Percentiles rank a stretch among this genome's conserved stretches.
Conservation (phyloP, 1,140 invertebrate genomes). For the Achatina immaculata region DNA sequence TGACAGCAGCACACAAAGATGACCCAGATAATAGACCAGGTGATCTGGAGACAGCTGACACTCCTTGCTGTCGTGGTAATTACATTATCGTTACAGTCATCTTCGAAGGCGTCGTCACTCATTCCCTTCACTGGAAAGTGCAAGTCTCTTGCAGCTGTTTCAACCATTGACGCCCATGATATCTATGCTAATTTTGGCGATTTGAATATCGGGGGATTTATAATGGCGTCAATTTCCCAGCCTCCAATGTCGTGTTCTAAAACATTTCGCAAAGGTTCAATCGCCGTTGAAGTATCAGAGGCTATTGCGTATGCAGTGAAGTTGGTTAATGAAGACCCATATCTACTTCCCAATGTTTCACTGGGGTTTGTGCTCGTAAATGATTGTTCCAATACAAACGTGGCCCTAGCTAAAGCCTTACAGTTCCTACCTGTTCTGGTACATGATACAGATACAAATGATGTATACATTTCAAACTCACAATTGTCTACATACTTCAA, state of each 20-base stretch:
- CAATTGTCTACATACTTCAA: too few species aligned
- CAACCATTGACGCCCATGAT: not conserved
- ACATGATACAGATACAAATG: not conserved
- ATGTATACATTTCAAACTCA: too few species aligned
- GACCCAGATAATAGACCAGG: too few species aligned
- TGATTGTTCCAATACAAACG: not conserved
- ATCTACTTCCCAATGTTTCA: constrained; percentile 15
- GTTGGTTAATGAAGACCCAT: not conserved
- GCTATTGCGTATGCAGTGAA: constrained; percentile 8
- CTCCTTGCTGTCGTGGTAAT: too few species aligned
- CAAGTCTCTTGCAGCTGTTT: not conserved
- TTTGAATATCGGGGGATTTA: constrained; percentile 8
- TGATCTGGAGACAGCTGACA: too few species aligned
- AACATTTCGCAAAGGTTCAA: too few species aligned
- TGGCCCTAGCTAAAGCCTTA: not conserved
- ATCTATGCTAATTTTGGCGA: not conserved
- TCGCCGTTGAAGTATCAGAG: not conserved
- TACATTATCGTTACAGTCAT: too few species aligned
- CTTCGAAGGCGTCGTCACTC: too few species aligned
- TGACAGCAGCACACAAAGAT: too few species aligned
- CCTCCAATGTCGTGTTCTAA: too few species aligned
- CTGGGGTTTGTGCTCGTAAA: not conserved
- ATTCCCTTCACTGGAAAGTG: not conserved
- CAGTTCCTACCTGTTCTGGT: constrained; percentile 18
- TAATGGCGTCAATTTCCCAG: not conserved